Conservation (phyloP, 2,888 invertebrate species). For the Spialia ferax region DNA sequence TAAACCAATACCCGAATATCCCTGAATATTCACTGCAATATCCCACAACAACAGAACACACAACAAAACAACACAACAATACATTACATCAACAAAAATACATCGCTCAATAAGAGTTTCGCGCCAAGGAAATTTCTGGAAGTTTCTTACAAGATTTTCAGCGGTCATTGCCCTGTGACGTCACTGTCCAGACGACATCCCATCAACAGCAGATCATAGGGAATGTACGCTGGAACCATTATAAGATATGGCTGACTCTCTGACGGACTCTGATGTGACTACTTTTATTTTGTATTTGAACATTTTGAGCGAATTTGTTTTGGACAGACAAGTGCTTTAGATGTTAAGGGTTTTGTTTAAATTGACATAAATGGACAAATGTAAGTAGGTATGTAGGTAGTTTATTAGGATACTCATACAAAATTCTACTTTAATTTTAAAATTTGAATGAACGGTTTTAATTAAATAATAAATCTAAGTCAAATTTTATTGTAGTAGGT, state of each 20-base stretch:
- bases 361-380: too few species aligned
- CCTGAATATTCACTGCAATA: not conserved
- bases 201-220: conserved; percentile 20
- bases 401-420: too few species aligned
- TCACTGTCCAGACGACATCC: conserved; percentile 47
- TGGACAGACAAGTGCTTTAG: too few species aligned
- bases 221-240: conserved; percentile 14
- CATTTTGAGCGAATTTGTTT: too few species aligned
- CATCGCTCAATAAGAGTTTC: conserved; percentile 3
- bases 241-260: conserved; percentile 5
- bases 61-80: not conserved
- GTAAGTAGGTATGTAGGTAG: too few species aligned
- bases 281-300: too few species aligned
- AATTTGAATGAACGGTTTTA: too few species aligned
- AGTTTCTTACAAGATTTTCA: conserved; percentile 20
- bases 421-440: too few species aligned
- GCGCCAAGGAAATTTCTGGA: conserved; percentile 9
- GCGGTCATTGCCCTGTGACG: conserved; percentile 42
- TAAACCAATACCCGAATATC: not conserved
- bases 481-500: too few species aligned
- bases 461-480: too few species aligned
- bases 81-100: conserved; percentile 1
- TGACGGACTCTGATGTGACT: too few species aligned
- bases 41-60: not conserved
- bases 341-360: too few species aligned